A percentile compares a stretch with the other conserved stretches of the same genome.
Conservation (phyloP, 2,888 invertebrate species). For the Apamea crenata region DNA sequence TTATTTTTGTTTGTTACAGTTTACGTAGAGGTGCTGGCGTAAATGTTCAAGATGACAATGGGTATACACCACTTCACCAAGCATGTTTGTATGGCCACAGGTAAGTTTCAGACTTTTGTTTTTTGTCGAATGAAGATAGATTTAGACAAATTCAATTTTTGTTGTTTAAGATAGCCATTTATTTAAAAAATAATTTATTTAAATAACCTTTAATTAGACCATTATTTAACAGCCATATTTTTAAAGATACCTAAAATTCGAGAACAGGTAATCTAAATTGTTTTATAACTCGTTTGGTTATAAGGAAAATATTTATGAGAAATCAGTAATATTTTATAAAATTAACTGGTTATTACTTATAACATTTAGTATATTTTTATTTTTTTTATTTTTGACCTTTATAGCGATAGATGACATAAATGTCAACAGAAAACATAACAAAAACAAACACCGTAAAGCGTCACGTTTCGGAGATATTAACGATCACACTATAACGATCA, state of each 20-base stretch:
- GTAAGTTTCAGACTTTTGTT: constrained; percentile 88
- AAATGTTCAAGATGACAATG: constrained; percentile 97
- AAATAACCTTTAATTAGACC: not conserved
- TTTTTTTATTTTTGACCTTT: not conserved
- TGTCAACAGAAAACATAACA: too few relatives aligned
- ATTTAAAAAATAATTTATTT: not conserved
- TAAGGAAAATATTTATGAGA: not conserved
- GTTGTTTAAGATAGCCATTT: not conserved
- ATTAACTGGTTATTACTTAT: not conserved
- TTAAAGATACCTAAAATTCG: too few relatives aligned
- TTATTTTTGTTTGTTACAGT: constrained; percentile 89
- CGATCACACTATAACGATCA: too few relatives aligned
- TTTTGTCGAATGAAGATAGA: not conserved
- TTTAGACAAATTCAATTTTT: not conserved
- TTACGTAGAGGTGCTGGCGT: constrained; percentile 97
- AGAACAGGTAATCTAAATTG: not conserved
- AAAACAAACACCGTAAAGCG: too few relatives aligned
- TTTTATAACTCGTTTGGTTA: not conserved
- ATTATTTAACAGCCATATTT: not conserved
- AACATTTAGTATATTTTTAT: not conserved
- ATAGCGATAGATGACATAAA: too few relatives aligned
- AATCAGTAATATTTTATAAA: not conserved
- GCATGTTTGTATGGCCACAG: constrained; percentile 98
- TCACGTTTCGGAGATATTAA: too few relatives aligned
- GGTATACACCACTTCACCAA: constrained; percentile 98